Conservation (phyloP, 2,113 vertebrate species). For the Pongo abelii region DNA sequence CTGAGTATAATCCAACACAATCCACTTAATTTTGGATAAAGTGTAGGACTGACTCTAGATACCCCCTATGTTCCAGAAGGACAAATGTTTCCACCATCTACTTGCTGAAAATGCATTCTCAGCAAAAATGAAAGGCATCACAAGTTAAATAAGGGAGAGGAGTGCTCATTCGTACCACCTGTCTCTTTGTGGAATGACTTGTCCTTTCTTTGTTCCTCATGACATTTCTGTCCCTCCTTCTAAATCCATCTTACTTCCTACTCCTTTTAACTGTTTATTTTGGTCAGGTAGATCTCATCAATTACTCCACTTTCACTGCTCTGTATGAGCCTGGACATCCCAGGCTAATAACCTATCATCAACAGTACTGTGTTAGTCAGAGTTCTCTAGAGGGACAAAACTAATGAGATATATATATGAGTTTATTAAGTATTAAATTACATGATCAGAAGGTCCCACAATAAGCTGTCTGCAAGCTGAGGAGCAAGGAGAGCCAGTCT, state of each 20-base stretch:
- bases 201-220: not conserved
- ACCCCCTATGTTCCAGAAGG: not conserved
- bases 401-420: too few relatives aligned
- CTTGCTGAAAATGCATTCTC: not conserved
- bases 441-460: too few relatives aligned
- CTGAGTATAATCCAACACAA: not conserved
- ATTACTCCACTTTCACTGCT: not conserved
- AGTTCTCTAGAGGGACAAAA: too few relatives aligned
- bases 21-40: not conserved
- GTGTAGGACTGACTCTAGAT: not conserved
- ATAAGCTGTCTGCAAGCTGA: too few relatives aligned
- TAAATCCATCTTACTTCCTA: not conserved
- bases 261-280: too few relatives aligned
- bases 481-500: too few relatives aligned
- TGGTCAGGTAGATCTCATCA: not conserved
- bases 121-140: not conserved
- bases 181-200: not conserved
- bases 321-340: not conserved
- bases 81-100: not conserved
- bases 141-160: not conserved
- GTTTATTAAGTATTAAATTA: too few relatives aligned
- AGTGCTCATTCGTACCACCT: not conserved
- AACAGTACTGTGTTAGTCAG: not conserved
- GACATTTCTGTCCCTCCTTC: not conserved
- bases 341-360: not conserved